A percentile compares a stretch with the other conserved stretches of the same genome.
Conservation (phyloP, 2,888 invertebrate genomes). For the Labia minor region DNA sequence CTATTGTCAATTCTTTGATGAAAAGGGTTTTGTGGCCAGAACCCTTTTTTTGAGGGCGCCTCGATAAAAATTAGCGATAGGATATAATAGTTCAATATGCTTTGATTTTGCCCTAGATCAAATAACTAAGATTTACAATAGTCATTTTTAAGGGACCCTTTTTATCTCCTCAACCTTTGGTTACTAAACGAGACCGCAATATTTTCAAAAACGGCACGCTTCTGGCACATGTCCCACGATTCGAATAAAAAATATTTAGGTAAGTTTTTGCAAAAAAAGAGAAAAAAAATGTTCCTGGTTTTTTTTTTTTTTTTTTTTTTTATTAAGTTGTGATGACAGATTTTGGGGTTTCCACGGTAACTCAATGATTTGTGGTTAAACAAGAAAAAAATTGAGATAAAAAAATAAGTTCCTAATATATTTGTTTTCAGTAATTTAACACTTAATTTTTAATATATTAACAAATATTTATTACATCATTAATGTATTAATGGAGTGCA, state of each 20-base stretch:
- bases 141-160: background rate
- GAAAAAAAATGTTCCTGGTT: background rate
- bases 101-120: slow-evolving; percentile 13
- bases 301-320: background rate
- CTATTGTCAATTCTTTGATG: background rate
- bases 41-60: background rate
- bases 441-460: no score
- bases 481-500: no score
- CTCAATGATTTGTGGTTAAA: background rate
- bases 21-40: background rate
- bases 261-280: slow-evolving; percentile 3
- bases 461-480: no score
- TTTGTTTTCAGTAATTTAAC: no score
- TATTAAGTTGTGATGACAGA: background rate
- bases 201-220: slow-evolving; percentile 13
- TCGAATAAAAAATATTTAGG: background rate
- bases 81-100: slow-evolving; percentile 13
- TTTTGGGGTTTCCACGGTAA: background rate
- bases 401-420: no score
- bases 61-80: slow-evolving; percentile 13
- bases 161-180: background rate
- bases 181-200: slow-evolving; percentile 8
- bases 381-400: background rate
- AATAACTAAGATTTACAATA: background rate
- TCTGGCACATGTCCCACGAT: background rate